Evolutionary conservation across 2,113 vertebrate species (phyloP).

Genomic region (Balaeniceps rex): DNA sequence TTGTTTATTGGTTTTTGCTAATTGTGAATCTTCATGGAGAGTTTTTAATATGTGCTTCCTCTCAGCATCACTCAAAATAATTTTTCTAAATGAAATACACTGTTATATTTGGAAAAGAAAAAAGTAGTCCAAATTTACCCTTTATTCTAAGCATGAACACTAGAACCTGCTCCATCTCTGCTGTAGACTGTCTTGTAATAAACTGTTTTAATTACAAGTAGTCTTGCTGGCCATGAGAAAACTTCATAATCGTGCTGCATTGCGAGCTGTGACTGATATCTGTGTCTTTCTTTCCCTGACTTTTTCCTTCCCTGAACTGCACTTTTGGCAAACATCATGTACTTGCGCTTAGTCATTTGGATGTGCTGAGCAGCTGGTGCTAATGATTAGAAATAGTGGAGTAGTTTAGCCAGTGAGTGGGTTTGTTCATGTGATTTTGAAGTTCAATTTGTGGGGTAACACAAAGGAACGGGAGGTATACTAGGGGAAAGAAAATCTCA

Average conservation of each 20-base stretch:
- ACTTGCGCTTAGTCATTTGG: background rate
- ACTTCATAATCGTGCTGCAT: background rate
- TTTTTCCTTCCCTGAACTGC: background rate
- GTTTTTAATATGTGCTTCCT: background rate
- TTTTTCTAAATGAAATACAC: background rate
- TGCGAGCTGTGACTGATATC: background rate
- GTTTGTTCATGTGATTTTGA: background rate
- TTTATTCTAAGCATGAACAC: background rate
- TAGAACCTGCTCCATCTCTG: background rate
- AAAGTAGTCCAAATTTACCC: background rate
- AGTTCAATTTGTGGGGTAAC: background rate
- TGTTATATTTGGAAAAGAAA: background rate
- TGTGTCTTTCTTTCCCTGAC: background rate
- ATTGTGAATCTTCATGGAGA: background rate
- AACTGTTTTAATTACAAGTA: conserved; percentile 35
- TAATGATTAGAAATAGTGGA: background rate
- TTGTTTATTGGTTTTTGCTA: background rate
- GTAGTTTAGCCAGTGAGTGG: background rate
- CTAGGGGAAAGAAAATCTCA: background rate
- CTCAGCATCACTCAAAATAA: background rate
- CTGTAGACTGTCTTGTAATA: background rate
- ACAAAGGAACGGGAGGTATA: accelerated
- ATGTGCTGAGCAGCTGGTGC: background rate
- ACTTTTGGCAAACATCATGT: background rate
- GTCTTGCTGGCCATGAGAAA: background rate